Percentiles rank a stretch among this genome's conserved stretches.
Evolutionary conservation across 2,888 invertebrate genomes (phyloP).

Genomic region (Xanthia icteritia): DNA sequence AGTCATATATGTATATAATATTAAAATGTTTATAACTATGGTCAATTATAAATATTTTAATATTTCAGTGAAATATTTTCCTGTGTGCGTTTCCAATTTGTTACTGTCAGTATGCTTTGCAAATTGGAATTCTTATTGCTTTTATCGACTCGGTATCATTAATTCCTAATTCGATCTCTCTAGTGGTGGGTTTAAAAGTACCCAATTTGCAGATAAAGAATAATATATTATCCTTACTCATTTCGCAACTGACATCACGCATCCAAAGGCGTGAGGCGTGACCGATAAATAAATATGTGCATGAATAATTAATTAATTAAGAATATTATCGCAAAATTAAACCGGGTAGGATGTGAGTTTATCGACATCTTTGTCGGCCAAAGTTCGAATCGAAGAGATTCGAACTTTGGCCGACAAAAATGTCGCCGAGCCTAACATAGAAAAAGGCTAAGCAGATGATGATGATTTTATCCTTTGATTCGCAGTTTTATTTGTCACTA

Average conservation of each 20-base stretch:
- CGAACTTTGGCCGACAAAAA: too few species aligned
- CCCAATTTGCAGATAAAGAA: background rate
- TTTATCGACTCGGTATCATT: too few species aligned
- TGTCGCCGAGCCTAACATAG: background rate
- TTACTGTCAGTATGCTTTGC: too few species aligned
- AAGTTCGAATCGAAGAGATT: too few species aligned
- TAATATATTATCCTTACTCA: background rate
- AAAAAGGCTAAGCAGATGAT: background rate
- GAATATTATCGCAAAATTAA: conserved; percentile 15
- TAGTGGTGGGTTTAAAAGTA: background rate
- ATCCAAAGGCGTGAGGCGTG: background rate
- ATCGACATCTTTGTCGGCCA: conserved; percentile 8
- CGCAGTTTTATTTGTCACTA: background rate
- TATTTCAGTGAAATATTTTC: too few species aligned
- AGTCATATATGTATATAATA: too few species aligned
- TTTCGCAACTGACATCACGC: too few species aligned
- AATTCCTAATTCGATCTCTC: too few species aligned
- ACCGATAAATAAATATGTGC: conserved; percentile 28
- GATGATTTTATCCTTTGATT: background rate
- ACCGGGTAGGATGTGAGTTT: conserved; percentile 2
- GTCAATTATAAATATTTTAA: too few species aligned
- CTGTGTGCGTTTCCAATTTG: too few species aligned
- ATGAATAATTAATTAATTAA: conserved; percentile 14
- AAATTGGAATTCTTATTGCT: too few species aligned
- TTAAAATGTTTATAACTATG: too few species aligned